phyloP scores from a whole-genome alignment of 2,113 vertebrate species.

The Accipiter cooperii region DNA sequence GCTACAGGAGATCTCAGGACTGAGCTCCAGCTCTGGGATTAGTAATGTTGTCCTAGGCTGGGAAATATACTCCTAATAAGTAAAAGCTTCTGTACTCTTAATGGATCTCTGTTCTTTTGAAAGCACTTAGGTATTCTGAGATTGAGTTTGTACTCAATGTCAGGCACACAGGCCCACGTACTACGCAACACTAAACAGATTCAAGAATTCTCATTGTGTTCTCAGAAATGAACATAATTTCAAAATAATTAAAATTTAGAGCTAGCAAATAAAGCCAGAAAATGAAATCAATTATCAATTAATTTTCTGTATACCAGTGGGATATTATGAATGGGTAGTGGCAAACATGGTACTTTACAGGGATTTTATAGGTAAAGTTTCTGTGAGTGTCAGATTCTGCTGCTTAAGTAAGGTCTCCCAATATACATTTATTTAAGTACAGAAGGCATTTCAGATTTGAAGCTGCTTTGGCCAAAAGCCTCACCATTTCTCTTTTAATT shows the following conservation, averaged over 20 bases:
- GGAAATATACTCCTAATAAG: not conserved
- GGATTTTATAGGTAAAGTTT: not conserved
- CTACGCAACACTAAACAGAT: not conserved
- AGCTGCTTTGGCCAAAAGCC: not conserved
- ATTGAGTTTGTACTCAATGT: not conserved
- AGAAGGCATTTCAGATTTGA: not conserved
- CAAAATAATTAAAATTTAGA: not conserved
- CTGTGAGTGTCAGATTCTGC: not conserved
- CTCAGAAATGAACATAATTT: not conserved
- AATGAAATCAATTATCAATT: not conserved
- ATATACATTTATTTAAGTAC: not conserved
- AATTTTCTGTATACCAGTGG: not conserved
- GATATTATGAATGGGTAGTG: not conserved
- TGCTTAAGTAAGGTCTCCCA: not conserved
- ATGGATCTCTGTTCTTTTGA: not conserved
- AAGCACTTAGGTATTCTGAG: not conserved
- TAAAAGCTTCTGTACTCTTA: not conserved
- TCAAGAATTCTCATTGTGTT: not conserved
- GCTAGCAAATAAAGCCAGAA: not conserved
- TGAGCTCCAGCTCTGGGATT: not conserved
- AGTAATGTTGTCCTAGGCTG: not conserved
- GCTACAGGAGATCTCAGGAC: not conserved
- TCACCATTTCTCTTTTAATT: not conserved
- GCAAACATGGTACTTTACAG: not conserved
- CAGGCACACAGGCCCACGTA: not conserved